Evolutionary conservation across 2,113 vertebrate genomes (phyloP).

Genomic region (Manacus vitellinus): DNA sequence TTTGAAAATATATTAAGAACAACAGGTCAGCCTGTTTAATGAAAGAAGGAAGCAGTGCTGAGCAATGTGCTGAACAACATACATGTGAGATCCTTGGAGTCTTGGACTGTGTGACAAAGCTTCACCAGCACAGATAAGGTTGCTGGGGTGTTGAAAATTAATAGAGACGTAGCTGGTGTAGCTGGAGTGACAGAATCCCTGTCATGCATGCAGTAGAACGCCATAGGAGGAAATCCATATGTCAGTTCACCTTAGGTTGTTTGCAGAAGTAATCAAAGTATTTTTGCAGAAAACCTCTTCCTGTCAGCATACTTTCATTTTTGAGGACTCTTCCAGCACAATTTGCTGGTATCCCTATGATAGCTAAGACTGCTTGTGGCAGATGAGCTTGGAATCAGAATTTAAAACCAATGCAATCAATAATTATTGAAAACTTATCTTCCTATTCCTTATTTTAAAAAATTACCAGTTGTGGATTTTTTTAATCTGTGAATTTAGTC

Average conservation of each 20-base stretch:
- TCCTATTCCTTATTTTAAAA: not conserved
- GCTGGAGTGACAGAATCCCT: constrained; percentile 37
- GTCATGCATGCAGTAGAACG: not conserved
- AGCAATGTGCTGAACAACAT: not conserved
- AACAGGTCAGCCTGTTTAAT: not conserved
- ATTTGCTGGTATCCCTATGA: not conserved
- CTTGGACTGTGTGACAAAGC: not conserved
- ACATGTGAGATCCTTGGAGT: not conserved
- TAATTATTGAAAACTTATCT: not conserved
- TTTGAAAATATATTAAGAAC: not conserved
- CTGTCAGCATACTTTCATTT: not conserved
- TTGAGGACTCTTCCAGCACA: not conserved
- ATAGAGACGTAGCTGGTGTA: not conserved
- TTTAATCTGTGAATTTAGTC: not conserved
- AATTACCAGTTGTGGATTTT: not conserved
- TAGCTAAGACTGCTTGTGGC: not conserved
- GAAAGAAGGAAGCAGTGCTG: not conserved
- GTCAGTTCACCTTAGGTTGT: not conserved
- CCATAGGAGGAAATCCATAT: not conserved
- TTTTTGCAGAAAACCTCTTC: not conserved
- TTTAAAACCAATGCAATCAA: not conserved
- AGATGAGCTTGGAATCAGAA: not conserved
- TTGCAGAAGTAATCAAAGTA: not conserved
- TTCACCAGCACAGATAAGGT: constrained; percentile 3
- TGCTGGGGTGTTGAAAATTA: constrained; percentile 31